Evolutionary conservation across 2,797 vertebrate species (phyloP).

Genomic region (Rhynchonycteris naso): DNA sequence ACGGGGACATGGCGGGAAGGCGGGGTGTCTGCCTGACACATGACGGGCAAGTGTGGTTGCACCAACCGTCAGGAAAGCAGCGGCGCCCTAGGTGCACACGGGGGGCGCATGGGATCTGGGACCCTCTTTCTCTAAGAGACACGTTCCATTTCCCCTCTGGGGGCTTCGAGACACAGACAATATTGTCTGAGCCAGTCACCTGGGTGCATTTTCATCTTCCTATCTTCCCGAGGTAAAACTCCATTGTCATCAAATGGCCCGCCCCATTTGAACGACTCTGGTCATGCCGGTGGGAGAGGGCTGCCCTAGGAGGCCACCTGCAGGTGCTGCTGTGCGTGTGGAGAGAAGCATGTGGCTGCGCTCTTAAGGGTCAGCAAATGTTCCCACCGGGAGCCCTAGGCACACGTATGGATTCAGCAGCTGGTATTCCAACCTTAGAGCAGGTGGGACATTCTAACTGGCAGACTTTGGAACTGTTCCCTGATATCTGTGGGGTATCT

Average conservation of each 20-base stretch:
- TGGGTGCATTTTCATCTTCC: not conserved
- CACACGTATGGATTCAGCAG: not conserved
- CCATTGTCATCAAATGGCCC: not conserved
- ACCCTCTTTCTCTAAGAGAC: not conserved
- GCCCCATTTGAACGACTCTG: not conserved
- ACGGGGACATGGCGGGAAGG: rapidly evolving
- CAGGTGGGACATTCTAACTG: not conserved
- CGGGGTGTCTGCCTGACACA: rapidly evolving
- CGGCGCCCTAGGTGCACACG: rapidly evolving
- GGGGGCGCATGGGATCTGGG: rapidly evolving
- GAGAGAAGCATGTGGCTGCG: not conserved
- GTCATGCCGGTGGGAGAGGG: not conserved
- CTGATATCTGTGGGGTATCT: not conserved
- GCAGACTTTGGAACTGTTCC: not conserved
- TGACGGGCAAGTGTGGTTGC: rapidly evolving
- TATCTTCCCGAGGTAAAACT: constrained; percentile 7
- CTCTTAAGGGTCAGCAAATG: not conserved
- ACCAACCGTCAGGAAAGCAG: rapidly evolving
- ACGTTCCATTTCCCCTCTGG: not conserved
- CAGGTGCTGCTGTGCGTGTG: not conserved
- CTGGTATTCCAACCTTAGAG: not conserved
- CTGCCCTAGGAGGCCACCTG: not conserved
- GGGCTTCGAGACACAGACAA: not conserved
- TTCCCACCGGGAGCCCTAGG: not conserved
- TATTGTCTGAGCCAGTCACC: not conserved